These are phyloP conservation scores for Peromyscus attwateri DNA, from an alignment of 2,797 vertebrate genomes.

Conservation along the genomic window DNA sequence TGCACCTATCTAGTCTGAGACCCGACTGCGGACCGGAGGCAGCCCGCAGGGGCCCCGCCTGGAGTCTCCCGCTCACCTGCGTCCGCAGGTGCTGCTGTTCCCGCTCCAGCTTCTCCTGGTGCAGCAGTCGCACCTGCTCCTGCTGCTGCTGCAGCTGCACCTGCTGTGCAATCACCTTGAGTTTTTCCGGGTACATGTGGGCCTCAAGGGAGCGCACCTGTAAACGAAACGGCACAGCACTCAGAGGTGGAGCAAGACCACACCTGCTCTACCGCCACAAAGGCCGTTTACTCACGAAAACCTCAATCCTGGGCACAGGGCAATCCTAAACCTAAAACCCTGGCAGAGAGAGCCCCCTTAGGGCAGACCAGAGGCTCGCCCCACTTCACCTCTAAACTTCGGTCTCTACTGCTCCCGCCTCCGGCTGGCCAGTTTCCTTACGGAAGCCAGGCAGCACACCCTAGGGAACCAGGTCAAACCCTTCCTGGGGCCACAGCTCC, in stretches of 20 bases:
- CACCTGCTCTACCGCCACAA: background rate
- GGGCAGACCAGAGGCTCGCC: background rate
- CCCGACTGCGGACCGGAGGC: background rate
- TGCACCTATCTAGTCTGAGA: background rate
- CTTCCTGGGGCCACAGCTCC: background rate
- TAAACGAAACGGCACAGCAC: background rate
- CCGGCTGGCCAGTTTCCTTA: background rate
- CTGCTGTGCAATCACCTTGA: constrained; percentile 97
- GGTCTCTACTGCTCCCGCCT: background rate
- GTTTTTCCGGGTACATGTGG: constrained; percentile 98
- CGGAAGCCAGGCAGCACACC: background rate
- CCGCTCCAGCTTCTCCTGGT: constrained; percentile 92
- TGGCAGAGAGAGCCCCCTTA: background rate
- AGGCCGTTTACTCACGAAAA: background rate
- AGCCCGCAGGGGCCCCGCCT: background rate
- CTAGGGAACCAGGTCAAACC: background rate
- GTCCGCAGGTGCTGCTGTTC: constrained; percentile 92
- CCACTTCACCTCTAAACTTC: background rate
- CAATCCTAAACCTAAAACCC: background rate
- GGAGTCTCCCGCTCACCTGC: constrained; percentile 88
- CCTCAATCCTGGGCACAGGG: background rate
- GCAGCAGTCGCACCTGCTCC: constrained; percentile 93
- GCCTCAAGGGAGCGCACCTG: constrained; percentile 96
- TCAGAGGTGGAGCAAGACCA: background rate
- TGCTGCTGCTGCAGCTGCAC: constrained; percentile 95